phyloP scores from a whole-genome alignment of 2,888 invertebrate genomes.

The Clostera curtula region DNA sequence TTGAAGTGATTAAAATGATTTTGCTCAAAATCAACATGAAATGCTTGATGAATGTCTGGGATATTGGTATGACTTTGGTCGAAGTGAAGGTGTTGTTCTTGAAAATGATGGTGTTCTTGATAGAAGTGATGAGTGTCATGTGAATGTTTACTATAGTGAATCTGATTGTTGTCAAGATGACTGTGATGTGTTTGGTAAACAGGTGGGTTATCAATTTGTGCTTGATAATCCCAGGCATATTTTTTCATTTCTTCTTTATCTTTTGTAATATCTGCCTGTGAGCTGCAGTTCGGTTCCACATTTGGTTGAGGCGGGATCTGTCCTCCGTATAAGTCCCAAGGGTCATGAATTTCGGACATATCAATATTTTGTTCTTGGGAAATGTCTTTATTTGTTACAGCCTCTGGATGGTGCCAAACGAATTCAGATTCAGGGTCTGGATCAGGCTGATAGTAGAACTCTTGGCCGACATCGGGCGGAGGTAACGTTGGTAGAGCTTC shows the following conservation, averaged over 20 bases:
- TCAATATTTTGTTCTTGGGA: conserved; percentile 31
- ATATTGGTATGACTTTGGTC: conserved; percentile 9
- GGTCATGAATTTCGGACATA: conserved; percentile 72
- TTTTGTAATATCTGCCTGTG: conserved; percentile 23
- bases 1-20: conserved; percentile 3
- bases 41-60: conserved; percentile 8
- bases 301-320: conserved; percentile 50
- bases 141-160: background rate
- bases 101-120: conserved; percentile 16
- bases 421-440: conserved; percentile 61
- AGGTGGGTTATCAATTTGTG: conserved; percentile 13
- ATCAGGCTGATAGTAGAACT: conserved; percentile 45
- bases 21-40: conserved; percentile 7
- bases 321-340: conserved; percentile 83
- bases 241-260: conserved; percentile 44
- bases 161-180: conserved; percentile 4
- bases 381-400: conserved; percentile 34
- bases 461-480: conserved; percentile 38
- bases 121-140: conserved; percentile 16
- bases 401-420: conserved; percentile 61
- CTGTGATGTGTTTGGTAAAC: conserved; percentile 8
- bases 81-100: conserved; percentile 15
- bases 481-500: conserved; percentile 41
- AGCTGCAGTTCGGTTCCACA: conserved; percentile 17
- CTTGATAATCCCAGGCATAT: conserved; percentile 48